phyloP scores from a whole-genome alignment of 1,140 invertebrate species.

The Chymomyza costata region DNA sequence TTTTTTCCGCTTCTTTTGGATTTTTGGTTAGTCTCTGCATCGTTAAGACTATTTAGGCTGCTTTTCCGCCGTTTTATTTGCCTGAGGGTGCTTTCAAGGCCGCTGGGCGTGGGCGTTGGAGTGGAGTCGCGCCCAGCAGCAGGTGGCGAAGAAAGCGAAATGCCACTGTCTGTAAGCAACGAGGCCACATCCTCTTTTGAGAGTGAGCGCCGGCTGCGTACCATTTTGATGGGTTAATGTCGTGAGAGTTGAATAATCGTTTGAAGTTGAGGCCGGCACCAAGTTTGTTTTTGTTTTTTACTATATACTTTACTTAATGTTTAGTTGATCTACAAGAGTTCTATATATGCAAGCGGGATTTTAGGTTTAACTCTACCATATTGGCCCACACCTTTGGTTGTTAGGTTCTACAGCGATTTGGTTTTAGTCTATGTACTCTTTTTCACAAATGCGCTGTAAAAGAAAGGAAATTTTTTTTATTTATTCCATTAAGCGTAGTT shows the following conservation, averaged over 20 bases:
- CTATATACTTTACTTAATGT: slow-evolving; percentile 20
- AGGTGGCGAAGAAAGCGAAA: slow-evolving; percentile 68
- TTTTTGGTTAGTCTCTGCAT: slow-evolving; percentile 29
- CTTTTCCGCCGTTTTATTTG: slow-evolving; percentile 44
- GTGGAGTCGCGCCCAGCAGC: slow-evolving; percentile 42
- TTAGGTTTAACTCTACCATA: too few relatives aligned
- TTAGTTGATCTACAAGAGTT: background rate
- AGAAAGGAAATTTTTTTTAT: slow-evolving; percentile 49
- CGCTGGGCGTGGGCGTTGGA: background rate
- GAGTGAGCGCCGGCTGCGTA: slow-evolving; percentile 64
- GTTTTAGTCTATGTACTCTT: background rate
- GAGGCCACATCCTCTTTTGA: slow-evolving; percentile 67
- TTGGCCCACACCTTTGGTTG: slow-evolving; percentile 47
- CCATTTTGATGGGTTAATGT: slow-evolving; percentile 46
- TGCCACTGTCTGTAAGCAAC: slow-evolving; percentile 59
- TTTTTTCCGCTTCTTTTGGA: slow-evolving; percentile 38
- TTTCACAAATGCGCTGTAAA: slow-evolving; percentile 47
- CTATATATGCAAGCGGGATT: background rate
- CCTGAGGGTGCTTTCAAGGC: background rate
- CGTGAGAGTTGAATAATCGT: background rate
- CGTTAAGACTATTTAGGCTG: slow-evolving; percentile 43
- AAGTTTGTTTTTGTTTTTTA: slow-evolving; percentile 39
- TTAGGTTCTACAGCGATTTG: background rate
- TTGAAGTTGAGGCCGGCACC: slow-evolving; percentile 45
- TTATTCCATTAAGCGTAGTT: slow-evolving; percentile 33